phyloP scores from a whole-genome alignment of 2,888 invertebrate species.

The Encarsia formosa region DNA sequence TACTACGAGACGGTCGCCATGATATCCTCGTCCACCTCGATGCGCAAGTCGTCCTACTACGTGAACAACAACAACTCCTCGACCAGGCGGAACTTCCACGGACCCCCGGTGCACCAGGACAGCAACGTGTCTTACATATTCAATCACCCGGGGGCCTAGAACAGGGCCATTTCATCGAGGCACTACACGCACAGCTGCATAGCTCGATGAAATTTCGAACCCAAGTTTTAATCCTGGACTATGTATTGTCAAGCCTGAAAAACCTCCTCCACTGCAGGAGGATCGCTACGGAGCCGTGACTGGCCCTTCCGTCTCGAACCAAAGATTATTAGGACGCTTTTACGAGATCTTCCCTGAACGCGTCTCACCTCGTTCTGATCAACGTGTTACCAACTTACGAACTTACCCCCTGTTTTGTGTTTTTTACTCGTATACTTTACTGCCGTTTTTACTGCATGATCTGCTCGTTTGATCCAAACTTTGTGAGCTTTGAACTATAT shows the following conservation, averaged over 20 bases:
- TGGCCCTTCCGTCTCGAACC: not conserved
- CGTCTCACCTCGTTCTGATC: too few species aligned
- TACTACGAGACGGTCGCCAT: slow-evolving; percentile 84
- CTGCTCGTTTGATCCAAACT: too few species aligned
- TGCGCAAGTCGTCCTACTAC: slow-evolving; percentile 81
- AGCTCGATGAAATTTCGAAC: not conserved
- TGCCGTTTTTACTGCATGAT: too few species aligned
- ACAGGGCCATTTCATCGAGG: not conserved
- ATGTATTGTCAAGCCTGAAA: not conserved
- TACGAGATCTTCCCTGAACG: too few species aligned
- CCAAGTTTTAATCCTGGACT: not conserved
- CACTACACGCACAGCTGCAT: not conserved
- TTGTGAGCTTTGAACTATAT: too few species aligned
- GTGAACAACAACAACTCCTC: slow-evolving; percentile 62
- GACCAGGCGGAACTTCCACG: slow-evolving; percentile 51
- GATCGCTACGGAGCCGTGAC: slow-evolving; percentile 11
- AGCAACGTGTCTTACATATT: slow-evolving; percentile 61
- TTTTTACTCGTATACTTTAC: too few species aligned
- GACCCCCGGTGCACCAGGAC: slow-evolving; percentile 54
- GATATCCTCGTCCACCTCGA: slow-evolving; percentile 81
- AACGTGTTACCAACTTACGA: too few species aligned
- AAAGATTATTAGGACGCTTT: too few species aligned
- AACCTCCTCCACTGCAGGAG: not conserved
- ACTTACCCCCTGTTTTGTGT: too few species aligned
- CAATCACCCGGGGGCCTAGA: slow-evolving; percentile 73